A percentile compares a stretch with the other conserved stretches of the same genome.
These are phyloP conservation scores for Aphodius granarius DNA, from an alignment of 2,888 invertebrate species.

Conservation along the genomic window DNA sequence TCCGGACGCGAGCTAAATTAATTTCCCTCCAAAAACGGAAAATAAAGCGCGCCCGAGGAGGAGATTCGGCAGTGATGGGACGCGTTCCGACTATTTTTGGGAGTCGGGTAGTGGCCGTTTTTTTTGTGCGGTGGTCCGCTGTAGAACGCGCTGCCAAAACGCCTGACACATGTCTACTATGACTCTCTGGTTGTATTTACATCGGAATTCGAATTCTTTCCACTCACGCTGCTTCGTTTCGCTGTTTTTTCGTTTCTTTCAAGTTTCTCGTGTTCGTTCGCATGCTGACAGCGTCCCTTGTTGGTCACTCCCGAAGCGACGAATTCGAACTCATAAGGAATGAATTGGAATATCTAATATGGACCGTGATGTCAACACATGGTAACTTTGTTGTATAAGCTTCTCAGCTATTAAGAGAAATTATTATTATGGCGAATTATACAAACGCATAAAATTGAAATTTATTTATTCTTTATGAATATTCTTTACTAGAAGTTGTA, in stretches of 20 bases:
- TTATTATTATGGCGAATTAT: too few species aligned
- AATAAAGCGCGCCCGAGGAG: neutral
- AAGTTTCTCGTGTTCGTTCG: neutral
- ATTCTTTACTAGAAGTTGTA: too few species aligned
- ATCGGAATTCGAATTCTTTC: conserved; percentile 26
- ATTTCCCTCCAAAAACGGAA: neutral
- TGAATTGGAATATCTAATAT: neutral
- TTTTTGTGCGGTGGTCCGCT: neutral
- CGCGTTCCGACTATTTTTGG: neutral
- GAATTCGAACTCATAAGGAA: neutral
- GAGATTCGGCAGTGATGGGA: neutral
- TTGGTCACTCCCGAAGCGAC: neutral
- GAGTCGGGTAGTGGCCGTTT: neutral
- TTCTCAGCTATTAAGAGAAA: too few species aligned
- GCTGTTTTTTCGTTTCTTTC: neutral
- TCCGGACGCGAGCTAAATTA: neutral
- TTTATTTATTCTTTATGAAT: too few species aligned
- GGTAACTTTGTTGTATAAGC: neutral
- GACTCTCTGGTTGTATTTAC: conserved; percentile 27
- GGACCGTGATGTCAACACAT: neutral
- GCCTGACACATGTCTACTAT: conserved; percentile 26
- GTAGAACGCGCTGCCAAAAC: neutral
- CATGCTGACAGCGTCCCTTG: neutral
- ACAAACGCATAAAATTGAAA: too few species aligned
- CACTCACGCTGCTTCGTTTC: conserved; percentile 12